Evolutionary conservation across 2,888 invertebrate genomes (phyloP).

Genomic region (Pseudeuparius sepicola): DNA sequence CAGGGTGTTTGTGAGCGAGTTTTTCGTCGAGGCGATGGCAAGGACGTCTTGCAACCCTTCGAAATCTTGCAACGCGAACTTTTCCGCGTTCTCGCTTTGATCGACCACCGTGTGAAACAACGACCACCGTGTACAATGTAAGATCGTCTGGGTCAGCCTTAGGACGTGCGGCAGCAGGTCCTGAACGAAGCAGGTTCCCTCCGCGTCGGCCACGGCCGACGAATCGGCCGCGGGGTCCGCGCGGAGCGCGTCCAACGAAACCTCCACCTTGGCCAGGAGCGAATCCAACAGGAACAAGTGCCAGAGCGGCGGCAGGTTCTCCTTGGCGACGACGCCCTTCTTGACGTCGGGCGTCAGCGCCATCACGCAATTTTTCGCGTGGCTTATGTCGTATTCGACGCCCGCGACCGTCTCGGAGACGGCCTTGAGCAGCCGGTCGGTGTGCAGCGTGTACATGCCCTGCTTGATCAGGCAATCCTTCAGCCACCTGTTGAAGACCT

Average conservation of each 20-base stretch:
- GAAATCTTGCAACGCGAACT: constrained; percentile 41
- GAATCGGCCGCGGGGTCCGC: constrained; percentile 23
- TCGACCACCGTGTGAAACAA: constrained; percentile 35
- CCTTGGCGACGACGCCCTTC: constrained; percentile 36
- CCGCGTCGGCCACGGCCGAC: constrained; percentile 30
- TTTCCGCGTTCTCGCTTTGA: constrained; percentile 37
- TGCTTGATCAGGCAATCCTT: constrained; percentile 79
- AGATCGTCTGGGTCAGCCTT: constrained; percentile 52
- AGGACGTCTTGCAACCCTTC: constrained; percentile 39
- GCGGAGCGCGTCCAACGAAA: constrained; percentile 38
- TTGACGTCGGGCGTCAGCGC: constrained; percentile 43
- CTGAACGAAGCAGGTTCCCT: constrained; percentile 40
- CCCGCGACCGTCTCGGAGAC: constrained; percentile 62
- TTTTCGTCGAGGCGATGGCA: constrained; percentile 38
- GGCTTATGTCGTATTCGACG: constrained; percentile 48
- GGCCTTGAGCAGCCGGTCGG: constrained; percentile 60
- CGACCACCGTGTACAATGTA: constrained; percentile 51
- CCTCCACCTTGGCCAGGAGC: constrained; percentile 64
- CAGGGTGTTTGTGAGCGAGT: constrained; percentile 34
- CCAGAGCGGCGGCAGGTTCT: constrained; percentile 56
- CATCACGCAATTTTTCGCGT: constrained; percentile 52
- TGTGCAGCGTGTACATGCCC: constrained; percentile 76
- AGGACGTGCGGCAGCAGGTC: constrained; percentile 58
- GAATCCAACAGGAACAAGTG: constrained; percentile 68
- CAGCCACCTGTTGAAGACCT: constrained; percentile 79